Evolutionary conservation across 2,797 vertebrate species (phyloP), one percentile per base, ranked within the genome.

Genomic region (Melanotaenia boesemani): DNA sequence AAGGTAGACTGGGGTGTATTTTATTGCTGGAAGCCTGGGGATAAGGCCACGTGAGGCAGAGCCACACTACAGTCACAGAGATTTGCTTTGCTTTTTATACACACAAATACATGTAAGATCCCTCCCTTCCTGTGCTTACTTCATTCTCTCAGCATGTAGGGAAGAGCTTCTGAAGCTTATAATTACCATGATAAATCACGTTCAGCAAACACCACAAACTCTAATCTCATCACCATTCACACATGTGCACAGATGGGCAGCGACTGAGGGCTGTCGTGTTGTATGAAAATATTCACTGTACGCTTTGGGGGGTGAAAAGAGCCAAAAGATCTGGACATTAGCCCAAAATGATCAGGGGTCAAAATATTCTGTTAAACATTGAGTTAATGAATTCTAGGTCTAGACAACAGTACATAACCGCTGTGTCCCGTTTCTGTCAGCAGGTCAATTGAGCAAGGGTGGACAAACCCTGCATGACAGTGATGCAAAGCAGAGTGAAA

Each of bases 101-200:
- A 28, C 59, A 57, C 60, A 6, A 58, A 11, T 20, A 41, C 67
- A 54, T 46, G 3, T 13, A 32, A 22, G 2, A 58, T 36, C 11
- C 0, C 54, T 50, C 58, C 28, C 55, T 44, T 22, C 59, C 62
- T 46, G 46, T 56, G 69, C 63, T 76, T 86, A 76, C 77, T 80
- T 85, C 67, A 79, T 76, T 82, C 83, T 77, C 74, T 78, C 82
- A 80, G 82, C 67, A 74, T 54, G 82, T 70, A 83, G 64, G 65
- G 36, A 74, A 77, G 80, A 85, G 75, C 74, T 79, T 89, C 79
- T 92, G 81, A 86, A 87, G 85, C 87, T 91, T 85, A 84, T 90
- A 90, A 91, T 93, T 93, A 89, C 81, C 63, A 52, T 16, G 55
- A 88, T 91, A 88, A 90, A 88, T 89, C 61, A 30, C 85, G 82